Evolutionary conservation across 2,113 vertebrate species (phyloP), one percentile per base, ranked within the genome.

Genomic region (Piliocolobus tephrosceles): DNA sequence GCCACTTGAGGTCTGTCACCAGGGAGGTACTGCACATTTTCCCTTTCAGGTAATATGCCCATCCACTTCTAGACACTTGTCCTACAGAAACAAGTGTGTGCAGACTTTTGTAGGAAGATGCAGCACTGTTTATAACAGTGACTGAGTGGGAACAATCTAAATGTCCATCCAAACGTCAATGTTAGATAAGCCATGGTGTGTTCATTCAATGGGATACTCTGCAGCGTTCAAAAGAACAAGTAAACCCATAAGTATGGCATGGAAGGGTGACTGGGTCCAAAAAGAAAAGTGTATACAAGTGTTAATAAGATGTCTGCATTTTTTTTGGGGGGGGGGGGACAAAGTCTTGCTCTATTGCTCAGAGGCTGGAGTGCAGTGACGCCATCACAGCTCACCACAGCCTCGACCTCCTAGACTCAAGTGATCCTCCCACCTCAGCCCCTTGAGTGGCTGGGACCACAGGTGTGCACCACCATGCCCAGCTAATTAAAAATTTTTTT

Each of bases 221-320:
- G 13, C 25, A 6, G 47, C 0, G 2, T 27, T 32, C 18, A 5
- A n/a, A 75, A 20, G 80, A 61, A 22, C 0, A 8, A 47, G 38
- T 3, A 0, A 25, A 17, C 0, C 22, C 61, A 0, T 2, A 1
- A 1, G 10, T 35, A 5, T 4, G 70, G 3, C 1, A 17, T 43
- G 32, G 27, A 27, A 50, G 32, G 38, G 9, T 2, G 57, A 32
- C n/a, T 0, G 0, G 4, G 50, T 52, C 79, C 70, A 38, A 12
- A 25, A 32, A 61, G 40, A 32, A 64, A 52, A 47, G 6, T 1
- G 1, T 5, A 7, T 5, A 14, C 7, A 16, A 0, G 4, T 16
- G 0, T 25, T 18, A 22, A 1, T 1, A 6, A 8, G 18, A 25
- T 2, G 61, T 27, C 40, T 38, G 25, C 3, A 2, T 66, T 64